Base-by-base conservation (phyloP, 2,797 vertebrate species). In the Emydoidea blandingii region DNA sequence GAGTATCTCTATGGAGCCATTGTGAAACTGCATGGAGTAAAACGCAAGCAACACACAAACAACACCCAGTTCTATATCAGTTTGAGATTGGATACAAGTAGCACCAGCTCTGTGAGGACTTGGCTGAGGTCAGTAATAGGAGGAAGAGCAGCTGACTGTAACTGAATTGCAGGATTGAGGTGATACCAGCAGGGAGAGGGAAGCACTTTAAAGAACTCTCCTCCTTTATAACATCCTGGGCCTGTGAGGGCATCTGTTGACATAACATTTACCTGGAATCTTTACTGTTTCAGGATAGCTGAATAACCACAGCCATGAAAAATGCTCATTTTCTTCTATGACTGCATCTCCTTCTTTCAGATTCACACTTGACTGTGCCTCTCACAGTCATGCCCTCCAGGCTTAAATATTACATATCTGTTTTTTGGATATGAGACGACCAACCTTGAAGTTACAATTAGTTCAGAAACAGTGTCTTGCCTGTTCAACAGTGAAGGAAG, bases 51-150 rank as follows among this genome's bases (percentile, higher is more conserved):
- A 31, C 53, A 27, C 0, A 15, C 8, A 41, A 31, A 34, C 37
- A 44, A 56, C 6, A 9, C 74, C 5, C 15, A 79, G 6, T 49
- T 44, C 3, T 85, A 76, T 79, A 53, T 1, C 83, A 19, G 12
- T 14, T 79, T 81, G 78, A 1, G 56, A 0, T 86, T 84, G 53
- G 18, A 50, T 76, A 18, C 1, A 72, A 52, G 72, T 1, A 4
- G 23, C 29, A 84, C 85, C 59, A 37, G 25, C 25, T 34, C 16
- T 54, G 34, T 12, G 4, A 23, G 50, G 44, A 3, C 89, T 87
- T 95, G 41, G 16, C 2, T 50, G 62, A n/a, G 34, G 89, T 12
- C 18, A 12, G 80, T 3, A 31, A 1, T 76, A 76, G 49, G 91
- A 86, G 62, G 56, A 5, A 86, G 16, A 54, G 57, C 19, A 12